Conservation (phyloP, 2,113 vertebrate species). For the Hoplias malabaricus region DNA sequence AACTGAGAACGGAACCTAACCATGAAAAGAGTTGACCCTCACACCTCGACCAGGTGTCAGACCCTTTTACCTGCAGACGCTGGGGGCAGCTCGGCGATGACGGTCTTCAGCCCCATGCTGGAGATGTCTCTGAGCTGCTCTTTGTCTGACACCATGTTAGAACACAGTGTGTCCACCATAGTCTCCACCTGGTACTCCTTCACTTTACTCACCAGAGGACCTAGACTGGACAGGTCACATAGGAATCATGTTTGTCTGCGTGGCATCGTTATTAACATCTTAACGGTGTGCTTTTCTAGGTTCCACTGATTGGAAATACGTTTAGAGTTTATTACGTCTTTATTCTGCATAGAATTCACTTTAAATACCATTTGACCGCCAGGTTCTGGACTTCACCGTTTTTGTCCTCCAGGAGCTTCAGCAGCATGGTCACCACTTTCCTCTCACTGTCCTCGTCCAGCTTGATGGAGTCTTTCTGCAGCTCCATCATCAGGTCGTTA, state of each 20-base stretch:
- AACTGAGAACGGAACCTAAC: too few relatives aligned
- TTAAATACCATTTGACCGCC: slow-evolving; percentile 88
- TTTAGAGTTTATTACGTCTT: not conserved
- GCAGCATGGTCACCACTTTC: slow-evolving; percentile 89
- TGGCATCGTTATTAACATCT: not conserved
- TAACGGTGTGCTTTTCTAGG: too few relatives aligned
- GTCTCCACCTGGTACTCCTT: slow-evolving; percentile 95
- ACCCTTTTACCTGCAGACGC: slow-evolving; percentile 78
- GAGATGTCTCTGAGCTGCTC: slow-evolving; percentile 93
- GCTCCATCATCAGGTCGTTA: slow-evolving; percentile 93
- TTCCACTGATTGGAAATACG: too few relatives aligned
- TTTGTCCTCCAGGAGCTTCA: slow-evolving; percentile 91
- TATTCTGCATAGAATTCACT: not conserved
- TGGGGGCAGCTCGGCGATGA: slow-evolving; percentile 86
- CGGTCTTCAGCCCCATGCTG: slow-evolving; percentile 91
- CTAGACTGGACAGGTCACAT: slow-evolving; percentile 75
- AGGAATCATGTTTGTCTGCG: not conserved
- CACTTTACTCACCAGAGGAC: slow-evolving; percentile 91
- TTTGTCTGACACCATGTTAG: slow-evolving; percentile 92
- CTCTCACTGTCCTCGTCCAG: slow-evolving; percentile 94
- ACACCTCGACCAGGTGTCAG: not conserved
- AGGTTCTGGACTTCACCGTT: slow-evolving; percentile 96
- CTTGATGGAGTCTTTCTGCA: slow-evolving; percentile 95
- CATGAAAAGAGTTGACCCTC: too few relatives aligned
- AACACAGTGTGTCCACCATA: slow-evolving; percentile 90